Base-by-base conservation (phyloP, 2,888 invertebrate genomes). In the Byasa hedistus region DNA sequence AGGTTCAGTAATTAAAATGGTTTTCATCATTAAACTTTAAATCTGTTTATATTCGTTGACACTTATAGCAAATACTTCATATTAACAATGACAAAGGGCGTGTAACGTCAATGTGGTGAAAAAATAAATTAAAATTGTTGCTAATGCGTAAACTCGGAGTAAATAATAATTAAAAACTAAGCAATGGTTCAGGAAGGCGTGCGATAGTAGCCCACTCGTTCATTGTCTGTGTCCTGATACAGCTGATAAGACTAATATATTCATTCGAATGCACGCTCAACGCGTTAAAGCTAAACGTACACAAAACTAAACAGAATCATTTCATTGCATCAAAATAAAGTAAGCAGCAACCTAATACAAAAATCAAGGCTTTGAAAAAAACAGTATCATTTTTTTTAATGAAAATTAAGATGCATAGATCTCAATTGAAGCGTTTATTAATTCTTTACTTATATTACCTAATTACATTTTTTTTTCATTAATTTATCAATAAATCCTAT, bases 221-320 rank as follows among this genome's bases (percentile, higher is more conserved):
- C 71, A 73, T 75, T 79, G 85, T 74, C 79, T 79, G 80, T 74
- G 79, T 77, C 77, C 81, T 76, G 85, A 88, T 89, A 88, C 75
- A 71, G 77, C 72, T 82, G 91, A 90, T 91, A 91, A 85, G 79
- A 72, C 61, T 88, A 89, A 91, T 89, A 83, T 87, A 89, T 90
- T 89, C 89, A 81, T 78, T 81, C 72, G 79, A 85, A 85, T 87
- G 87, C 83, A 86, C 85, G 82, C 83, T 76, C 80, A 80, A 86
- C 85, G 85, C 82, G 81, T 64, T 80, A 79, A 84, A 75, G 80
- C 66, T 70, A 70, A 71, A 68, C 80, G 78, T 73, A 73, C 76
- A 85, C 68, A 77, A 58, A 52, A 48, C 44, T 62, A 39, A 44
- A 44, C 12, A 10, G 44, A 44, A 15, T 44, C 4, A 44, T 17